Conservation (phyloP, 1,140 invertebrate species). For the Parapsyche elsis region DNA sequence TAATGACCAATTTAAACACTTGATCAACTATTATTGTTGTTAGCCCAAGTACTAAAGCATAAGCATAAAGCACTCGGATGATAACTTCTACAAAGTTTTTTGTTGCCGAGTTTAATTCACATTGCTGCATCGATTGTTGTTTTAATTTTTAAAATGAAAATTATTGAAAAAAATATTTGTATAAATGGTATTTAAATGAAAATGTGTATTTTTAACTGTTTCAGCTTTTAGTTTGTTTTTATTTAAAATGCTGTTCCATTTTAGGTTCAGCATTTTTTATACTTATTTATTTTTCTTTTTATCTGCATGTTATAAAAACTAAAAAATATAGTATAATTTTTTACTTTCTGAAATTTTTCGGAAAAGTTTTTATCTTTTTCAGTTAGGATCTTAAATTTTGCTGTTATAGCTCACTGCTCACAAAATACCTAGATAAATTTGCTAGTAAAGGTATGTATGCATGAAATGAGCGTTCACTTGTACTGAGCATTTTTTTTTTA, state of each 20-base stretch:
- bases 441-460: neutral
- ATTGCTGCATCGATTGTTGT: neutral
- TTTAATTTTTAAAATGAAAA: neutral
- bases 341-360: neutral
- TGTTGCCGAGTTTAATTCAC: neutral
- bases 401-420: neutral
- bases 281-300: too few relatives aligned
- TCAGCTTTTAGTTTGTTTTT: too few relatives aligned
- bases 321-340: too few relatives aligned
- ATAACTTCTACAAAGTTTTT: too few relatives aligned
- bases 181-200: neutral
- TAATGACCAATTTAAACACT: too few relatives aligned
- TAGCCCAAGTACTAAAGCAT: neutral
- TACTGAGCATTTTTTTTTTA: neutral
- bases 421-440: slow-evolving; percentile 1
- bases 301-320: too few relatives aligned
- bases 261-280: too few relatives aligned
- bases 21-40: neutral
- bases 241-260: too few relatives aligned
- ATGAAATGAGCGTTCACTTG: neutral
- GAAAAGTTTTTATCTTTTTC: neutral
- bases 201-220: too few relatives aligned
- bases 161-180: neutral
- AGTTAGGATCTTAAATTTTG: neutral
- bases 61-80: neutral